Conservation (phyloP, 2,113 vertebrate species). For the Brevimyrus niger region DNA sequence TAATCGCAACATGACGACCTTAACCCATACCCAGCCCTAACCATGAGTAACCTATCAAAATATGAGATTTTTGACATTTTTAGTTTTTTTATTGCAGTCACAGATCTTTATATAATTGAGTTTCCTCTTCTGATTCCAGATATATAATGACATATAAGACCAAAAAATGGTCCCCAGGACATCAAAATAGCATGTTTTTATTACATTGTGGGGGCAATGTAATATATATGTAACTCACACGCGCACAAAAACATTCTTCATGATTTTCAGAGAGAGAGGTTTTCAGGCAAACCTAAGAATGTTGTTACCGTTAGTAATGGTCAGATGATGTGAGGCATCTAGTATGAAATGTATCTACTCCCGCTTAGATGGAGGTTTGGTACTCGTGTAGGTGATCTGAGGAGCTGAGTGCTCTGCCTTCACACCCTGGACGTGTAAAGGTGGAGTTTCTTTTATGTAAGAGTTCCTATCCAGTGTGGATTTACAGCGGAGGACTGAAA, state of each 20-base stretch:
- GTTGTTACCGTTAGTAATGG: slow-evolving; percentile 42
- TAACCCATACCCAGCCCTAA: too few species aligned
- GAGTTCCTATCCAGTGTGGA: slow-evolving; percentile 16
- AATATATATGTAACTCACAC: background rate
- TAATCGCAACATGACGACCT: too few species aligned
- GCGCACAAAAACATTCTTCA: background rate
- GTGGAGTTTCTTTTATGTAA: slow-evolving; percentile 21
- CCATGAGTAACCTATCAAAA: too few species aligned
- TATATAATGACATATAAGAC: too few species aligned
- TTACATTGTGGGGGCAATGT: background rate
- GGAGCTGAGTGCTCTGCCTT: slow-evolving; percentile 21
- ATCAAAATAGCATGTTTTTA: background rate
- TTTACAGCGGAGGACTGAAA: background rate
- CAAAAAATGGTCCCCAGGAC: background rate
- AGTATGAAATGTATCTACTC: slow-evolving; percentile 51
- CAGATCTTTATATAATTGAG: background rate
- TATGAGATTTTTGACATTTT: too few species aligned
- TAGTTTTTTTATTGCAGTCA: too few species aligned
- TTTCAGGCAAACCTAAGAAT: slow-evolving; percentile 3
- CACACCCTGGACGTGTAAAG: slow-evolving; percentile 22
- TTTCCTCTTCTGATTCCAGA: too few species aligned
- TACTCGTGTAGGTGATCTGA: slow-evolving; percentile 42
- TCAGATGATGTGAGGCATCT: slow-evolving; percentile 50
- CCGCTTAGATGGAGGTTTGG: slow-evolving; percentile 48
- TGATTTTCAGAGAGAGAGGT: background rate